These are phyloP conservation scores for Craniophora ligustri DNA, from an alignment of 2,888 invertebrate genomes.

Conservation along the genomic window DNA sequence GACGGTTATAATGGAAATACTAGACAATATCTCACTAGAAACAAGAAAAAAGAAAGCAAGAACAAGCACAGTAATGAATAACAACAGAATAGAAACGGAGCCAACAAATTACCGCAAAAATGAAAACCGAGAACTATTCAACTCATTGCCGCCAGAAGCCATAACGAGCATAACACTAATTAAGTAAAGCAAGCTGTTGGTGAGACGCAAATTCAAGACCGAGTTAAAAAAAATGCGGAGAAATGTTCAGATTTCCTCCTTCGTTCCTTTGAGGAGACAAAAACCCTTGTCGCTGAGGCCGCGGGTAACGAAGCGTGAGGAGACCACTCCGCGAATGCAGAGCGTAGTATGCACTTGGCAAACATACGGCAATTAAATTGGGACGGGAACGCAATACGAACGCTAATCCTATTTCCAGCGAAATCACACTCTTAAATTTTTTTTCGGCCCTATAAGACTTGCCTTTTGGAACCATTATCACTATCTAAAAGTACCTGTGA, in stretches of 20 bases:
- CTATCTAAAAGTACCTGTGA: too few relatives aligned
- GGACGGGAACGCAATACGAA: slow-evolving; percentile 4
- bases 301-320: slow-evolving; percentile 77
- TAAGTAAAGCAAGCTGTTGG: slow-evolving; percentile 62
- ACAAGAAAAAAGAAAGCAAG: background rate
- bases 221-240: slow-evolving; percentile 60
- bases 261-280: slow-evolving; percentile 77
- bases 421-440: too few relatives aligned
- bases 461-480: too few relatives aligned
- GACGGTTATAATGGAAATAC: too few relatives aligned
- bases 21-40: too few relatives aligned
- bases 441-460: too few relatives aligned
- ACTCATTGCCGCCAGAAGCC: slow-evolving; percentile 25
- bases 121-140: slow-evolving; percentile 23
- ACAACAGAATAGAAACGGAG: background rate
- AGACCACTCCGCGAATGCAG: slow-evolving; percentile 76
- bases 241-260: slow-evolving; percentile 76
- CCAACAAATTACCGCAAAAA: slow-evolving; percentile 23
- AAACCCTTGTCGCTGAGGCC: slow-evolving; percentile 70
- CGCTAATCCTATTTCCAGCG: too few relatives aligned
- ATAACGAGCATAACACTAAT: slow-evolving; percentile 57
- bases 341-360: slow-evolving; percentile 56
- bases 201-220: slow-evolving; percentile 55
- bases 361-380: slow-evolving; percentile 30
- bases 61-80: background rate